Conservation (phyloP, 2,797 vertebrate species). For the Spinus olivaceus region DNA sequence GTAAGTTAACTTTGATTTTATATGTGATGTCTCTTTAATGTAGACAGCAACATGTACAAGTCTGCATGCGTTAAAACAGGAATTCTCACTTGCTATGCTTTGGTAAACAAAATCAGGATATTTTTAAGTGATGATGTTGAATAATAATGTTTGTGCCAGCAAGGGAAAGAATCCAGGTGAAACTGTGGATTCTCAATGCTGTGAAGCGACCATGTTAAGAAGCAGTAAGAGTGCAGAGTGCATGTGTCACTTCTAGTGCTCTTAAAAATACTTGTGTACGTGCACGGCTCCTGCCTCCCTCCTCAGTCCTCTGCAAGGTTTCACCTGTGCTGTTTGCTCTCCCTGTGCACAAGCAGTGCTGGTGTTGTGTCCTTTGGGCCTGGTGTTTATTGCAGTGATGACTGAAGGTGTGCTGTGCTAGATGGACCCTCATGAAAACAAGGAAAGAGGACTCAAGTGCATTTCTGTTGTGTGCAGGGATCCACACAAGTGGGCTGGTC, state of each 20-base stretch:
- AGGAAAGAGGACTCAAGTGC: neutral
- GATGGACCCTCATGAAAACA: accelerated
- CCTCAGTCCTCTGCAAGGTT: neutral
- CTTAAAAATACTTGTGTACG: neutral
- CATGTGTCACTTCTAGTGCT: neutral
- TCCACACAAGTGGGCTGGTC: neutral
- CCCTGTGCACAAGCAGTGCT: neutral
- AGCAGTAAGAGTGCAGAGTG: neutral
- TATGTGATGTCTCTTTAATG: neutral
- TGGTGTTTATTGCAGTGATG: neutral
- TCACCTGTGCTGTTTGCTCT: neutral
- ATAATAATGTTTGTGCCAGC: neutral
- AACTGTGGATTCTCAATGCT: neutral
- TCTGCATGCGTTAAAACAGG: neutral
- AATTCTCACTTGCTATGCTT: neutral
- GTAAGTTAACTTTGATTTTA: neutral
- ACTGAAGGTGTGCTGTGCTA: neutral
- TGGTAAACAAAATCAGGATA: neutral
- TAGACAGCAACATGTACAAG: neutral
- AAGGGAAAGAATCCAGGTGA: neutral
- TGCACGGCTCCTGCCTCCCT: neutral
- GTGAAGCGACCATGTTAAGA: neutral
- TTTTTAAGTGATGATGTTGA: neutral
- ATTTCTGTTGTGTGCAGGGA: neutral
- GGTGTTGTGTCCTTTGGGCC: neutral